phyloP scores from a whole-genome alignment of 2,113 vertebrate genomes.

The Taxidea taxus region DNA sequence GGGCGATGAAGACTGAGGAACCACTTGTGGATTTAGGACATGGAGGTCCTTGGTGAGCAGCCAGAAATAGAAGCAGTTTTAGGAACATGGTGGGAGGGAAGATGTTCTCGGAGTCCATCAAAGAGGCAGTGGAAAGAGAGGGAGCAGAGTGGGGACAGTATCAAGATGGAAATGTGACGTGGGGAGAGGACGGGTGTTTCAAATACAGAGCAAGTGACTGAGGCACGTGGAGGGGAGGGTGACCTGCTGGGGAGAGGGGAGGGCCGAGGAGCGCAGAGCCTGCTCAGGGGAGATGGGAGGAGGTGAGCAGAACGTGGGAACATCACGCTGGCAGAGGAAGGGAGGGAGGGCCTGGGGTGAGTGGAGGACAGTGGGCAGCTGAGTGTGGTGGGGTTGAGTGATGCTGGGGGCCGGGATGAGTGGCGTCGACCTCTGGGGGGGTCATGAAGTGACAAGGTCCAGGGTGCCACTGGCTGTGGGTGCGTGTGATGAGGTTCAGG shows the following conservation, averaged over 20 bases:
- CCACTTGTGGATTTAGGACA: not conserved
- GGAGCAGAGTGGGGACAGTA: too few relatives aligned
- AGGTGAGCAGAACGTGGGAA: too few relatives aligned
- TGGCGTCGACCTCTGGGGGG: not conserved
- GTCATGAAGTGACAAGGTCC: too few relatives aligned
- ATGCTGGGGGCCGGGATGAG: not conserved
- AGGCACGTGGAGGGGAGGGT: not conserved
- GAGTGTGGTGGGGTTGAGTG: not conserved
- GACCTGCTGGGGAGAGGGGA: not conserved
- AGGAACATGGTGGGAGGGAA: not conserved
- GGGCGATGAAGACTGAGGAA: not conserved
- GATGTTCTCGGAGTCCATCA: not conserved
- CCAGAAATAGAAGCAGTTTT: not conserved
- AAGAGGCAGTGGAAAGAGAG: not conserved
- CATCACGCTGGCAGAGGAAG: too few relatives aligned
- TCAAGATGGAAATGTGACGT: too few relatives aligned
- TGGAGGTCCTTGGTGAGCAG: not conserved
- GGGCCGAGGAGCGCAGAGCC: not conserved
- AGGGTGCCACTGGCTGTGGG: not conserved
- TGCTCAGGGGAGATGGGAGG: too few relatives aligned
- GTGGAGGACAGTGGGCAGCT: too few relatives aligned
- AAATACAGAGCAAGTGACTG: not conserved
- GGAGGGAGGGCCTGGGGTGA: not conserved
- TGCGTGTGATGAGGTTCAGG: not conserved
- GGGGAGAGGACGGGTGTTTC: not conserved